A percentile compares a stretch with the other conserved stretches of the same genome.
Conservation (phyloP, 2,797 vertebrate species). For the Aldrovandia affinis region DNA sequence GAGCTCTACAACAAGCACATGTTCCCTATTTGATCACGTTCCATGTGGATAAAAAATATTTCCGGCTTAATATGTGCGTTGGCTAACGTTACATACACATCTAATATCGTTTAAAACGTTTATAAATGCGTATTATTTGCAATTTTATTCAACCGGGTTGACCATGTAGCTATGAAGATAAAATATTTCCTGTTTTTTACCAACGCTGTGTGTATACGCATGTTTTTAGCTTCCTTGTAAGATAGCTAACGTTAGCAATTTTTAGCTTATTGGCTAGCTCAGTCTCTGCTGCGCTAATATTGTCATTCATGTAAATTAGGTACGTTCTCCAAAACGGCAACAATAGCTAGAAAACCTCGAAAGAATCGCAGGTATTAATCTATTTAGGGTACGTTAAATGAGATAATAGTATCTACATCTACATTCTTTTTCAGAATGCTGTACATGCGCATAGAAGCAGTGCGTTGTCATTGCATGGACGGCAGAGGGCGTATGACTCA, state of each 20-base stretch:
- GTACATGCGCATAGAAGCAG: not conserved
- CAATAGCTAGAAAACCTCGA: not conserved
- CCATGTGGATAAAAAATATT: constrained; percentile 10
- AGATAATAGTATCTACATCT: not conserved
- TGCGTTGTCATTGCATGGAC: not conserved
- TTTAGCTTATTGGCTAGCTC: not conserved
- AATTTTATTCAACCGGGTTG: not conserved
- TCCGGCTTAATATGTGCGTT: constrained; percentile 13
- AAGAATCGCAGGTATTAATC: no score
- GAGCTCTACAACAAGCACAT: no score
- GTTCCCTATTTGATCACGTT: not conserved
- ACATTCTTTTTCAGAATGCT: not conserved
- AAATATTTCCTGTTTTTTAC: not conserved
- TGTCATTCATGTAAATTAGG: not conserved
- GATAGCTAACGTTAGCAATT: not conserved
- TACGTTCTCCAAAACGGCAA: not conserved
- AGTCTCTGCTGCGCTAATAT: not conserved
- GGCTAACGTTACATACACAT: not conserved
- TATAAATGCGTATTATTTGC: not conserved
- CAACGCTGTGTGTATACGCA: not conserved
- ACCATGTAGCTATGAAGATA: not conserved
- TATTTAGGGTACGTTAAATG: not conserved
- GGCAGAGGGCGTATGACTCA: not conserved
- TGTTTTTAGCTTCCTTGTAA: not conserved
- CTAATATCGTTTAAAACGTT: not conserved